Conservation (phyloP, 2,797 vertebrate species). For the Gallinago nigripennis region DNA sequence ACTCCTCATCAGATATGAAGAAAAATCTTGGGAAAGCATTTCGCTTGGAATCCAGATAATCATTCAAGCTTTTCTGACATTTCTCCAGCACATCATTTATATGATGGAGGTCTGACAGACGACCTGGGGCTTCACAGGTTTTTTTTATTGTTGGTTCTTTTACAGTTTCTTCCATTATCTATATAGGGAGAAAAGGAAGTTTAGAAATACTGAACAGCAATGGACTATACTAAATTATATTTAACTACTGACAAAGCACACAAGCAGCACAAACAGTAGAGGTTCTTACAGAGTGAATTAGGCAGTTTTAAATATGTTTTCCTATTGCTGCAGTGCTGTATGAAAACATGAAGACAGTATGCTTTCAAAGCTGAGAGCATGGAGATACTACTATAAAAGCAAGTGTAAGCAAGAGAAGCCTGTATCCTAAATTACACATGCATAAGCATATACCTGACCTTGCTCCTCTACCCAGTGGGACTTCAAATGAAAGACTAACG, state of each 20-base stretch:
- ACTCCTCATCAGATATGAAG: slow-evolving; percentile 96
- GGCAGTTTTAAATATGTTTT: not conserved
- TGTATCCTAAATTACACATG: not conserved
- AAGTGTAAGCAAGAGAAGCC: not conserved
- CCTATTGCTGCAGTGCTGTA: not conserved
- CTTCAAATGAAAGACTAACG: not conserved
- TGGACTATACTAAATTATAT: not conserved
- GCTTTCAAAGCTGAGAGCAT: not conserved
- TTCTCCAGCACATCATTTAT: slow-evolving; percentile 89
- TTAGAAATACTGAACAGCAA: not conserved
- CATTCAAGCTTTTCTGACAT: slow-evolving; percentile 95
- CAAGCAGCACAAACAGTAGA: not conserved
- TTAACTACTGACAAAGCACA: not conserved
- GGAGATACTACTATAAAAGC: not conserved
- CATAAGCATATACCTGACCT: not conserved
- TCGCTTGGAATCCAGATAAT: slow-evolving; percentile 94
- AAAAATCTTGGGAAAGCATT: slow-evolving; percentile 98
- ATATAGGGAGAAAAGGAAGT: not conserved
- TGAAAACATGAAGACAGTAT: not conserved
- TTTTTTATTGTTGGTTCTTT: slow-evolving; percentile 86
- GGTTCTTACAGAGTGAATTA: not conserved
- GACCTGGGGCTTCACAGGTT: slow-evolving; percentile 86
- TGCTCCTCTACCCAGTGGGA: not conserved
- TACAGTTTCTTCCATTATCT: slow-evolving; percentile 91
- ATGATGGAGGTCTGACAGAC: slow-evolving; percentile 83